These are phyloP conservation scores for Eupeodes latifasciatus DNA, from an alignment of 2,888 invertebrate species.

Conservation along the genomic window DNA sequence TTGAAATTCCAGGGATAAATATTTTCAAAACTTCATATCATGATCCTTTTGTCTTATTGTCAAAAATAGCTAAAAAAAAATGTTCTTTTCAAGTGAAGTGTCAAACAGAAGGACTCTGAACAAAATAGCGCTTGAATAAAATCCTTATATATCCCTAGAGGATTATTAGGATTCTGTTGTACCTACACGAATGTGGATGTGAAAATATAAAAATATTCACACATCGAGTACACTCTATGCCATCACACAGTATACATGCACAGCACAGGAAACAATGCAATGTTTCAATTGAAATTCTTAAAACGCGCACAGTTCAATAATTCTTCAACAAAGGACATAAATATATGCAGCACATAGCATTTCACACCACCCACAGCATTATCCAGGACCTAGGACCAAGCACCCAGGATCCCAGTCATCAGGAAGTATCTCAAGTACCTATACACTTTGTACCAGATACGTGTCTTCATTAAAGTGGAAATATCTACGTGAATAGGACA, in stretches of 20 bases:
- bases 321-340: conserved; percentile 57
- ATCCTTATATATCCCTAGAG: not conserved
- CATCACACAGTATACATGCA: not conserved
- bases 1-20: not conserved
- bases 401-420: not conserved
- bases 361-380: not conserved
- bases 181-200: not conserved
- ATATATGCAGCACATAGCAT: conserved; percentile 38
- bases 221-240: not conserved
- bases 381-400: not conserved
- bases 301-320: conserved; percentile 65
- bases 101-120: conserved; percentile 2
- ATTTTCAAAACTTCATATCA: not conserved
- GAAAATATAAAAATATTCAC: conserved; percentile 3
- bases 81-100: conserved; percentile 24
- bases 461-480: conserved; percentile 26
- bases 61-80: conserved; percentile 9
- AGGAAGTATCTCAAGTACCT: conserved; percentile 39
- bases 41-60: conserved; percentile 6
- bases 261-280: not conserved
- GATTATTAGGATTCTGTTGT: conserved; percentile 18
- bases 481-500: conserved; percentile 31
- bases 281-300: conserved; percentile 57
- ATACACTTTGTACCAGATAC: conserved; percentile 21
- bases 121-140: conserved; percentile 15